Percentiles rank a stretch among this genome's conserved stretches.
Conservation (phyloP, 53 echinoderm and acorn worm genomes). For the Hippasteria phrygiana region DNA sequence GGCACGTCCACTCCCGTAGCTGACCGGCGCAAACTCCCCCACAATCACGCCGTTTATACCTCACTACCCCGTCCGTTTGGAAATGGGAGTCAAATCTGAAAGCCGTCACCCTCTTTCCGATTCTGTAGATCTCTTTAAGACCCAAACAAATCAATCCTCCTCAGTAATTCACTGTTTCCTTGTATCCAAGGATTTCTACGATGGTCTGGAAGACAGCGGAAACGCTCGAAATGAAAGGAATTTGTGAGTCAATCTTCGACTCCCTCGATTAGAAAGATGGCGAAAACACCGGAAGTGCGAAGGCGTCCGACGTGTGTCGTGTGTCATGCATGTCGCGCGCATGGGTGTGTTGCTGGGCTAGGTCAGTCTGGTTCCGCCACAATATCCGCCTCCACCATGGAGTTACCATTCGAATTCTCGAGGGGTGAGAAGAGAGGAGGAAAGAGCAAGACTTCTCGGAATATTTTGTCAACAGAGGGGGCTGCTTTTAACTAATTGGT, state of each 20-base stretch:
- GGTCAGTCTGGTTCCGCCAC: slow-evolving; percentile 29
- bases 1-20: neutral
- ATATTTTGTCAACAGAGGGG: slow-evolving; percentile 30
- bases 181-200: neutral
- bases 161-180: slow-evolving; percentile 2
- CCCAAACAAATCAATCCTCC: neutral
- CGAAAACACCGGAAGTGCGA: slow-evolving; percentile 59
- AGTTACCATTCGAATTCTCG: neutral
- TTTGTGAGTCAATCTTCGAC: slow-evolving; percentile 4
- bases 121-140: neutral
- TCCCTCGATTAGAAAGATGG: slow-evolving; percentile 20
- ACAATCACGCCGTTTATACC: neutral
- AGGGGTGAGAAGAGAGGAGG: neutral
- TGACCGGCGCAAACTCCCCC: neutral
- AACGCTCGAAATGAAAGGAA: slow-evolving; percentile 5
- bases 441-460: neutral
- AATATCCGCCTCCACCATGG: neutral
- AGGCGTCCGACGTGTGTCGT: neutral
- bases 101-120: neutral
- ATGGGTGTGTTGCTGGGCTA: neutral
- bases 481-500: slow-evolving; percentile 22
- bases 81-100: neutral
- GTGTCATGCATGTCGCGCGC: neutral
- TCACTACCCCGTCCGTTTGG: neutral
- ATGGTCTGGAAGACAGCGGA: neutral